A percentile compares a stretch with the other conserved stretches of the same genome.
Evolutionary conservation across 2,113 vertebrate genomes (phyloP).

Genomic region (Menidia beryllina): DNA sequence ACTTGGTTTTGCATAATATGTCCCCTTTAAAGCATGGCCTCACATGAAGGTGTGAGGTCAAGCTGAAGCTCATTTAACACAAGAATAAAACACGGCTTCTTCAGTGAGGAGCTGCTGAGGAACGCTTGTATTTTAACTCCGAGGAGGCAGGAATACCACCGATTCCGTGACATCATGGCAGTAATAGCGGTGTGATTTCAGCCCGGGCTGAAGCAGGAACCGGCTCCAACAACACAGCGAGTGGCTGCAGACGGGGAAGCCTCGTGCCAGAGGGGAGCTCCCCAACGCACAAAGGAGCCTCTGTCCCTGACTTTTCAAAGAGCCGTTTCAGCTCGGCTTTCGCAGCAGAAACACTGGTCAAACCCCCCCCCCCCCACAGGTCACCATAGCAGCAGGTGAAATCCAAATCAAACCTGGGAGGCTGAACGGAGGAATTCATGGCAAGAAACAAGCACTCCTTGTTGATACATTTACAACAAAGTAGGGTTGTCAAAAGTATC

Average conservation of each 20-base stretch:
- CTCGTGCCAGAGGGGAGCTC: constrained; percentile 60
- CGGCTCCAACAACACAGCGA: constrained; percentile 70
- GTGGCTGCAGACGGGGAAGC: constrained; percentile 47
- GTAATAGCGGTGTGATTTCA: constrained; percentile 63
- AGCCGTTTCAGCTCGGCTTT: constrained; percentile 52
- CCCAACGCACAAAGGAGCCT: constrained; percentile 68
- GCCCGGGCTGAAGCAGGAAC: constrained; percentile 60
- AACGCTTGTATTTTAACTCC: constrained; percentile 45
- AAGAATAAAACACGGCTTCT: constrained; percentile 13
- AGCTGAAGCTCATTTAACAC: constrained; percentile 2
- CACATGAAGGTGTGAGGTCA: constrained; percentile 18
- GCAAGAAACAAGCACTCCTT: not conserved
- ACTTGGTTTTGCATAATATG: no score
- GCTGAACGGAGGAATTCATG: constrained; percentile 9
- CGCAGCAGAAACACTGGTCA: constrained; percentile 57
- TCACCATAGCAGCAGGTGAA: constrained; percentile 69
- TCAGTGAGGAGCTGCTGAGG: constrained; percentile 26
- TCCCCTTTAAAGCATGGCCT: no score
- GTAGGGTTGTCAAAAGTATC: no score
- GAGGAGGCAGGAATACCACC: constrained; percentile 49
- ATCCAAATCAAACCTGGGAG: constrained; percentile 49
- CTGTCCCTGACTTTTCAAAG: constrained; percentile 65
- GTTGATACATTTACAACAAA: constrained; percentile 16
- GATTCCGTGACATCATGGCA: constrained; percentile 71
- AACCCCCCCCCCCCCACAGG: constrained; percentile 41